phyloP scores from a whole-genome alignment of 2,888 invertebrate species.

The Andrena praecox region DNA sequence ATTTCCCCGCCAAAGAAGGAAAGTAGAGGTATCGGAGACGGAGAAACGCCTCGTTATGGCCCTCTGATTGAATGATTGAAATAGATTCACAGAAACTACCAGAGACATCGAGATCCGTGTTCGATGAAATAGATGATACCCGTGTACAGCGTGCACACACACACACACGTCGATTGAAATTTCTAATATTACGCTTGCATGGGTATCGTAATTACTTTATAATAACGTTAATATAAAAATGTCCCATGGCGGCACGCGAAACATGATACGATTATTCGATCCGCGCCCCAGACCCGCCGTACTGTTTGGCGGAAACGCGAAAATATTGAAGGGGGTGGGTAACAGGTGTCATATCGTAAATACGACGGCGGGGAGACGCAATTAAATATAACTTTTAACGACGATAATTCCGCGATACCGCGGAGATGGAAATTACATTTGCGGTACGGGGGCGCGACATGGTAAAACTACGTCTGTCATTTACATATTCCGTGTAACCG shows the following conservation, averaged over 20 bases:
- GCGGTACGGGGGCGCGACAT: slow-evolving; percentile 3
- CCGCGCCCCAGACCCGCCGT: neutral
- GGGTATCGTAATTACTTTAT: neutral
- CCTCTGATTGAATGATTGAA: neutral
- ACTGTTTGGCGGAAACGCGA: neutral
- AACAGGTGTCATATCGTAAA: slow-evolving; percentile 36
- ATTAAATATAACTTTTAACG: slow-evolving; percentile 44
- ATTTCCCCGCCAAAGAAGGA: neutral
- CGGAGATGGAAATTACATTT: neutral
- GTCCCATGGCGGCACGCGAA: neutral
- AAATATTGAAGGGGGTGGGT: neutral
- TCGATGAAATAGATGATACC: no score
- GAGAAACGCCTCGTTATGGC: neutral
- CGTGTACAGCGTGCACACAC: neutral
- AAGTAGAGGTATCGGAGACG: neutral
- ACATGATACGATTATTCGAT: slow-evolving; percentile 1
- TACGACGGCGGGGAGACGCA: neutral
- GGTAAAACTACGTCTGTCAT: slow-evolving; percentile 46
- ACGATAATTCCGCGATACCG: neutral
- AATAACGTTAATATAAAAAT: slow-evolving; percentile 5
- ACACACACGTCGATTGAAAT: neutral
- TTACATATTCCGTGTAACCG: slow-evolving; percentile 22
- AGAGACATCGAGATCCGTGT: neutral
- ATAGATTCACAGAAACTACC: neutral
- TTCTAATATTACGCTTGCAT: neutral